These are phyloP conservation scores for Dryobotodes eremita DNA, from an alignment of 2,888 invertebrate genomes.

Conservation along the genomic window DNA sequence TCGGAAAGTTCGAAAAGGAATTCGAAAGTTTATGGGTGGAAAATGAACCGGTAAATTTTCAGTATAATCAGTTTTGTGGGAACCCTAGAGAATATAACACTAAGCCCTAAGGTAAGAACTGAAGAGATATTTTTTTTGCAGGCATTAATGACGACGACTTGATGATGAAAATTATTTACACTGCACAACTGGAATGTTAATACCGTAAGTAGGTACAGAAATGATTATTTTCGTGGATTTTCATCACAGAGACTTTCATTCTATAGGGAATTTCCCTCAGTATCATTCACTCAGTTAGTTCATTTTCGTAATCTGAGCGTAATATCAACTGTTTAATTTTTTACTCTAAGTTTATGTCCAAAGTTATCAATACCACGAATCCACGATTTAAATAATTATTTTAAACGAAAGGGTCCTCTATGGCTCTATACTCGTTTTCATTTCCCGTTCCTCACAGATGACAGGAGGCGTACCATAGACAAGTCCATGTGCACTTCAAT, in stretches of 20 bases:
- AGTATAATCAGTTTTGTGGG: neutral
- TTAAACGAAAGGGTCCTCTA: conserved; percentile 11
- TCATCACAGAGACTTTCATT: neutral
- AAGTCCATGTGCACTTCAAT: conserved; percentile 89
- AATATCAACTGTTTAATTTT: neutral
- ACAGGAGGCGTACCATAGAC: conserved; percentile 83
- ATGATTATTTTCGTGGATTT: neutral
- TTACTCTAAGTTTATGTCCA: neutral
- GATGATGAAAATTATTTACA: conserved; percentile 33
- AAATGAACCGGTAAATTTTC: conserved; percentile 80
- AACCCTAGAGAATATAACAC: no score
- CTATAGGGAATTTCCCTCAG: neutral
- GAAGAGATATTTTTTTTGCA: conserved; percentile 67
- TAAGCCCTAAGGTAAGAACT: neutral
- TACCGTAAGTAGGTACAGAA: conserved; percentile 8
- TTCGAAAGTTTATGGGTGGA: conserved; percentile 92
- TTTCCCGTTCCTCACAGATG: conserved; percentile 68
- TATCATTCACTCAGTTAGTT: conserved; percentile 24
- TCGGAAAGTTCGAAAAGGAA: conserved; percentile 90
- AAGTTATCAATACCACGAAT: neutral
- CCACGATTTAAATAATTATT: neutral
- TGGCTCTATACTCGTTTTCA: conserved; percentile 46
- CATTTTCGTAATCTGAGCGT: neutral
- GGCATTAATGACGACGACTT: conserved; percentile 70
- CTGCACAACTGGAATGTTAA: conserved; percentile 3